phyloP scores from a whole-genome alignment of 2,888 invertebrate species.

The Drosophila ezoana region DNA sequence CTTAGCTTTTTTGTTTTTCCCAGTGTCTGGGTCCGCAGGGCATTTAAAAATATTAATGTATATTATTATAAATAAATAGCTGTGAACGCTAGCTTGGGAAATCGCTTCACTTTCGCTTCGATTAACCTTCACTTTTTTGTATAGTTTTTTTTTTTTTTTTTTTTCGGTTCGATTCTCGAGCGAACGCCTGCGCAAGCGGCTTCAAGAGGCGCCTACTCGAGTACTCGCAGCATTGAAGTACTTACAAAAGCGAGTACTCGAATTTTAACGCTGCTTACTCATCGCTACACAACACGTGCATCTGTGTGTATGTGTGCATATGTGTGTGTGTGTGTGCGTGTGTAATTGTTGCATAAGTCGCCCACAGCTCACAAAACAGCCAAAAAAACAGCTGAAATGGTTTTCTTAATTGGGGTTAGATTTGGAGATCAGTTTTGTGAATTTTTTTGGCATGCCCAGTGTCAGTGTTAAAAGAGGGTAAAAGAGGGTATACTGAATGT shows the following conservation, averaged over 20 bases:
- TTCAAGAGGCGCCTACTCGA: slow-evolving; percentile 58
- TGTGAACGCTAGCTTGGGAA: slow-evolving; percentile 40
- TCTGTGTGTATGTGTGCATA: neutral
- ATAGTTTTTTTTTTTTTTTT: slow-evolving; percentile 21
- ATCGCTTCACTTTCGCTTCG: slow-evolving; percentile 68
- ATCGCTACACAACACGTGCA: slow-evolving; percentile 20
- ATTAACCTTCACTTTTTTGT: slow-evolving; percentile 73
- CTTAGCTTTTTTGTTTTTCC: neutral
- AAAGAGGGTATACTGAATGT: neutral
- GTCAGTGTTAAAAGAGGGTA: neutral
- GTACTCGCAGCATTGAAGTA: slow-evolving; percentile 39
- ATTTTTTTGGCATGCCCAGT: neutral
- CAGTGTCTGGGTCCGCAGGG: slow-evolving; percentile 39
- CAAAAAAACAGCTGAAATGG: slow-evolving; percentile 8
- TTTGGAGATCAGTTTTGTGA: slow-evolving; percentile 40
- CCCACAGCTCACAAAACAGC: slow-evolving; percentile 33
- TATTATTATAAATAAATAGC: slow-evolving; percentile 24
- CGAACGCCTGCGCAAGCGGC: slow-evolving; percentile 38
- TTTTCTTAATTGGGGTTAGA: slow-evolving; percentile 53
- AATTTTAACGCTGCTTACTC: slow-evolving; percentile 46
- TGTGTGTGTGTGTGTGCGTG: slow-evolving; percentile 1
- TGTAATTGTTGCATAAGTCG: slow-evolving; percentile 51
- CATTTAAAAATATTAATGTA: slow-evolving; percentile 28
- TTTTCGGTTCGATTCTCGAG: slow-evolving; percentile 51
- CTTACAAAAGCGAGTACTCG: slow-evolving; percentile 47